Evolutionary conservation across 2,888 invertebrate genomes (phyloP), one percentile per base, ranked within the genome.

Genomic region (Lathronympha strigana): DNA sequence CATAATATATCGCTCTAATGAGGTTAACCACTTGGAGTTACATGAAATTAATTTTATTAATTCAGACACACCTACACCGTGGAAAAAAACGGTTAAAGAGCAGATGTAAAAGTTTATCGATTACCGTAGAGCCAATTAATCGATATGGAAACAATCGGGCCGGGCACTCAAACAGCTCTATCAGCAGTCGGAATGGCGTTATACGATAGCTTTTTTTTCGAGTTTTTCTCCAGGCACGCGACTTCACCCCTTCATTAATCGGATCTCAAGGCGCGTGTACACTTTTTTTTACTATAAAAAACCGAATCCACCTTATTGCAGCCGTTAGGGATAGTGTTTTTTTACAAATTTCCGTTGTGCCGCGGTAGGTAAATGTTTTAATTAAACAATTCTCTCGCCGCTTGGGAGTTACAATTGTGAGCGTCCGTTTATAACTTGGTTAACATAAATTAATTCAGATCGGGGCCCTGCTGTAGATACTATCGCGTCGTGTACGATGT

Each of bases 41-140:
- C 23, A 45, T 45, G 11, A 1, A 43, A 28, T 25, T 17, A 33
- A 31, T 36, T 51, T 53, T 36, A 64, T 51, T 51, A 64, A 53
- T 66, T 60, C 17, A 4, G 38, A 47, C 17, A 45, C 51, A 28
- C 33, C 45, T 47, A 45, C 31, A 38, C n/a, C 17, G 0, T 36
- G 70, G 69, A 71, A 66, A 73, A 74, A 74, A 66, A 53, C n/a
- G n/a, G n/a, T n/a, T 55, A 72, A 74, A 60, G 70, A 81, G 88
- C 92, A 92, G 92, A 88, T 92, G 92, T 79, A 79, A 72, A 82
- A 83, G 84, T 86, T 90, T 88, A 92, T 92, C 90, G 91, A 90
- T 92, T 88, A 89, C 84, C 82, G 84, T 87, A 83, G 87, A 92
- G 90, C 91, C 90, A 91, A 92, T 92, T 92, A 92, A 91, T 87